Evolutionary conservation across 35 echinoderm and acorn worm genomes (phyloP).

Genomic region (Anneissia japonica): DNA sequence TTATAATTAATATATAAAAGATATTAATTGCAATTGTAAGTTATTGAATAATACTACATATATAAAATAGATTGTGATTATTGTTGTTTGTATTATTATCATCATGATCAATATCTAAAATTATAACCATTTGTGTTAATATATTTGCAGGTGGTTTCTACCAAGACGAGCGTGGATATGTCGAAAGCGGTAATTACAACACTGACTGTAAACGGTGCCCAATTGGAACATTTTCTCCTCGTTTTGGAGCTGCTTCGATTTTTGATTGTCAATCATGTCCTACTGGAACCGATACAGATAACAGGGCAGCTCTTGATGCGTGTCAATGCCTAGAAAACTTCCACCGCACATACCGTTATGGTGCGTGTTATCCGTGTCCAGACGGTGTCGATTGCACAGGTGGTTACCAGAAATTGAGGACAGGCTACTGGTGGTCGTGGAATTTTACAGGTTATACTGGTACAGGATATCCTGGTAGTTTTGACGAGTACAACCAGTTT

Average conservation of each 20-base stretch:
- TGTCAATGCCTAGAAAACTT: neutral
- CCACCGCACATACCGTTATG: neutral
- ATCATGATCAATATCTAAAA: too few species aligned
- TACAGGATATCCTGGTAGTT: too few species aligned
- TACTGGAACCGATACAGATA: neutral
- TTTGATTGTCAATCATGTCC: neutral
- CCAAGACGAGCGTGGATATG: neutral
- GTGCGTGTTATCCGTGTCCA: neutral
- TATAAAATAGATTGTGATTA: too few species aligned
- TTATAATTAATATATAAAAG: too few species aligned
- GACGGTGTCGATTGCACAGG: neutral
- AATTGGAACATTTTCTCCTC: neutral
- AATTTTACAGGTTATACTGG: too few species aligned
- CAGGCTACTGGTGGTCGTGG: neutral
- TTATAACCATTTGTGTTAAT: too few species aligned
- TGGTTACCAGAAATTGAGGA: neutral
- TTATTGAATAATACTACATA: too few species aligned
- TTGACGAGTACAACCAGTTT: neutral
- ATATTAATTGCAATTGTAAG: too few species aligned
- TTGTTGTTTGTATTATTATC: too few species aligned
- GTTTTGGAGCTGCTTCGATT: neutral
- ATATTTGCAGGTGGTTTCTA: conserved; percentile 1
- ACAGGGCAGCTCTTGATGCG: neutral
- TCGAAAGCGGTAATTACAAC: neutral
- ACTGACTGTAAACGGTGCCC: neutral